phyloP scores from a whole-genome alignment of 2,113 vertebrate species.

The Passer montanus region DNA sequence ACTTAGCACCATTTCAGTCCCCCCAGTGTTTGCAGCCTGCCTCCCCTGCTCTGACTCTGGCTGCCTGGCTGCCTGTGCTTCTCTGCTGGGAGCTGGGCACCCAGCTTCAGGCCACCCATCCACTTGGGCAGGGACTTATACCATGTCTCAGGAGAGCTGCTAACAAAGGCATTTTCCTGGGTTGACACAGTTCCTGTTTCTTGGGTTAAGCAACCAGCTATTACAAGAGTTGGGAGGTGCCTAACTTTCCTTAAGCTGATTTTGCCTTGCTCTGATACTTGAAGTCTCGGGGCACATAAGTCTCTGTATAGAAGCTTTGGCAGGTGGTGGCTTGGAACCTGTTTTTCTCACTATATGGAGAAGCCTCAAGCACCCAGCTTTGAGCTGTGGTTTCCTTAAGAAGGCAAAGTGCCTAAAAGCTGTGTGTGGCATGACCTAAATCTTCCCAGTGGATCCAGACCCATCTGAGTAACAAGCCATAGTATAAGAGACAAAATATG shows the following conservation, averaged over 20 bases:
- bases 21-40: not conserved
- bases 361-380: not conserved
- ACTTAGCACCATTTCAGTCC: not conserved
- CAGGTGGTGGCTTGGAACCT: not conserved
- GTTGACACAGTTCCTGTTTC: not conserved
- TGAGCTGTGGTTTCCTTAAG: not conserved
- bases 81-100: not conserved
- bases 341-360: not conserved
- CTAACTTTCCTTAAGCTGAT: not conserved
- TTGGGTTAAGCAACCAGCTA: not conserved
- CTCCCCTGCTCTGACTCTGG: not conserved
- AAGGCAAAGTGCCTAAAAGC: not conserved
- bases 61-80: not conserved
- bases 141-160: not conserved
- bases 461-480: not conserved
- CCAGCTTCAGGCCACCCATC: not conserved
- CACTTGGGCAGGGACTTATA: too few species aligned
- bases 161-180: not conserved
- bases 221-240: not conserved
- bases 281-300: not conserved
- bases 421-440: not conserved
- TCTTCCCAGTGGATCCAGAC: not conserved
- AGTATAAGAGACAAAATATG: not conserved
- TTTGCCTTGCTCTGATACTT: not conserved
- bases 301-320: not conserved